Evolutionary conservation across 2,797 vertebrate species (phyloP), one percentile per base, ranked within the genome.

Genomic region (Eutrigla gurnardus): DNA sequence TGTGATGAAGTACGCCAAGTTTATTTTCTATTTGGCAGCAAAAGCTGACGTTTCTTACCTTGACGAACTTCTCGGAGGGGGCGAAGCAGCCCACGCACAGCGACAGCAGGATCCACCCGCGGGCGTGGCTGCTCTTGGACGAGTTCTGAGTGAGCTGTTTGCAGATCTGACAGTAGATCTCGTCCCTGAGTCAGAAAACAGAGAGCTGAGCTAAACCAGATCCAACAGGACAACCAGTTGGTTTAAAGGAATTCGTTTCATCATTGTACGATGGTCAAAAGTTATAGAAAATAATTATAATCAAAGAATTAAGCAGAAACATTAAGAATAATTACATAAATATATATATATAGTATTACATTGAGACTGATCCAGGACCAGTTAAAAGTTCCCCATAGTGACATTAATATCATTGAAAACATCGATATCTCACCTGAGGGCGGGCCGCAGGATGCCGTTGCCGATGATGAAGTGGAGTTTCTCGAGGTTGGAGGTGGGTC

Each of bases 381-480:
- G 43, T 45, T 14, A 15, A 47, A 47, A n/a, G 33, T 42, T 42
- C 10, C 11, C 12, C 40, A 12, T 11, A 42, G 40, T 45, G 10
- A 57, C 14, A 10, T 46, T 37, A 18, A 57, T 17, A 7, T 3
- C 25, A 12, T 35, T 59, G n/a, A 1, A 45, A 69, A 14, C 12
- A 15, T n/a, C n/a, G n/a, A n/a, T n/a, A n/a, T 1, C 32, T 74
- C 73, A 98, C 98, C 98, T 95, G 92, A 99, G 95, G 7, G 96
- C 95, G 0, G 98, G 98, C 6, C 98, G 91, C 50, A 99, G 91
- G 93, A 99, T 97, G 73, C 97, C 97, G 0, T 99, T 99, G 85
- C 98, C 98, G 3, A 99, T 98, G 93, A 99, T 95, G 78, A 99
- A 99, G 92, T 99, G 98, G 47, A 99, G 97, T 68, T 99, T 99